These are phyloP conservation scores for Alosa sapidissima DNA, from an alignment of 2,797 vertebrate genomes.

Conservation along the genomic window DNA sequence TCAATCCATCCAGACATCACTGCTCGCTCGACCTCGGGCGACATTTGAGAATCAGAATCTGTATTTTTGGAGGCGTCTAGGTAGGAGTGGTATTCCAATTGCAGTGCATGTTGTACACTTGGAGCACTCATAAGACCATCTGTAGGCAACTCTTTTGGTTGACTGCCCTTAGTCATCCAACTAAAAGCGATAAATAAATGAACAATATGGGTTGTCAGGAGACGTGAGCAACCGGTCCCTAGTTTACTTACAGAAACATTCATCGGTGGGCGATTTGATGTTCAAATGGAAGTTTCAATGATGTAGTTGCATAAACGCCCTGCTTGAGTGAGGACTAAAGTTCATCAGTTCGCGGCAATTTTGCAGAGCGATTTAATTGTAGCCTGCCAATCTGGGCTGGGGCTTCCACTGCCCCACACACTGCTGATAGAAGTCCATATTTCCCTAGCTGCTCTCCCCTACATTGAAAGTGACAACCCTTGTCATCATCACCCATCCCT, in stretches of 20 bases:
- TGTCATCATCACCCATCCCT: neutral
- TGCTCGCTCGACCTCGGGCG: constrained; percentile 6
- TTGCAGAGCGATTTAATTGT: too few relatives aligned
- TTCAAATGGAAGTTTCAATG: neutral
- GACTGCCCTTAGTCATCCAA: neutral
- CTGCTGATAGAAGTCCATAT: neutral
- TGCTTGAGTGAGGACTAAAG: neutral
- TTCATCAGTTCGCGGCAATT: neutral
- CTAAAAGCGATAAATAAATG: neutral
- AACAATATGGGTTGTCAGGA: neutral
- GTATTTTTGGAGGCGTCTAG: neutral
- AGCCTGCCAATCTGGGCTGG: neutral
- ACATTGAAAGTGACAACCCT: neutral
- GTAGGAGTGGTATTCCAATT: neutral
- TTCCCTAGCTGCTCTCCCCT: neutral
- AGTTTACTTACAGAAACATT: neutral
- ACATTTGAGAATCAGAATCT: neutral
- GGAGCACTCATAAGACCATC: neutral
- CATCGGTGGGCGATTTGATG: neutral
- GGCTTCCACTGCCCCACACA: neutral
- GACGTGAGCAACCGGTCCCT: too few relatives aligned
- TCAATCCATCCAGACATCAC: neutral
- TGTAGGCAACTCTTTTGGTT: neutral
- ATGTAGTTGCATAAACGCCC: too few relatives aligned
- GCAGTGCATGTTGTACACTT: neutral